Conservation (phyloP, 2,797 vertebrate genomes). For the Tragelaphus oryx region DNA sequence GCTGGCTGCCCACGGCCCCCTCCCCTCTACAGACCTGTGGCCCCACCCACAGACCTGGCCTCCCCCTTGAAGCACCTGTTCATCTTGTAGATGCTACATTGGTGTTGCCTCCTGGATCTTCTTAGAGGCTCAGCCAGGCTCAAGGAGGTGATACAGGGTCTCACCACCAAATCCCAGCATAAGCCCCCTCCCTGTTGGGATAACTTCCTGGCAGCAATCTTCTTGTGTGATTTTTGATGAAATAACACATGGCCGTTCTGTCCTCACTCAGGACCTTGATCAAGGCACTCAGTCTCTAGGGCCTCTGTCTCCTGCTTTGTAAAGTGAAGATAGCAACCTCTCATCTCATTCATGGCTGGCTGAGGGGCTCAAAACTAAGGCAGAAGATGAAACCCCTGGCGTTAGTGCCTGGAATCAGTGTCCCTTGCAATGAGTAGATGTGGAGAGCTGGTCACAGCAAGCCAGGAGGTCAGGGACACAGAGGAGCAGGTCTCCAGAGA, state of each 20-base stretch:
- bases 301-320: neutral
- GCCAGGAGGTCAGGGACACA: neutral
- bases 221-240: neutral
- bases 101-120: neutral
- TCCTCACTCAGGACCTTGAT: neutral
- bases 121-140: neutral
- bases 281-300: neutral
- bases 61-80: neutral
- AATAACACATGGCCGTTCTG: accelerated
- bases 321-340: neutral
- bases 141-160: neutral
- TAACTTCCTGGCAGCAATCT: neutral
- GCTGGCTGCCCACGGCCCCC: too few species aligned
- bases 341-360: neutral
- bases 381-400: neutral
- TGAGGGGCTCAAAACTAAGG: neutral
- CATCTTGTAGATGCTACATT: neutral
- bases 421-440: neutral
- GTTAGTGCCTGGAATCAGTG: neutral
- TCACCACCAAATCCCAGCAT: neutral
- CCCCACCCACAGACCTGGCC: neutral
- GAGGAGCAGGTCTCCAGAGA: neutral
- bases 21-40: neutral
- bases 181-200: neutral
- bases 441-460: neutral